Conservation (phyloP, 30 jellyfish, hydroid and myxozoan genomes). For the Hydractinia symbiolongicarpus region DNA sequence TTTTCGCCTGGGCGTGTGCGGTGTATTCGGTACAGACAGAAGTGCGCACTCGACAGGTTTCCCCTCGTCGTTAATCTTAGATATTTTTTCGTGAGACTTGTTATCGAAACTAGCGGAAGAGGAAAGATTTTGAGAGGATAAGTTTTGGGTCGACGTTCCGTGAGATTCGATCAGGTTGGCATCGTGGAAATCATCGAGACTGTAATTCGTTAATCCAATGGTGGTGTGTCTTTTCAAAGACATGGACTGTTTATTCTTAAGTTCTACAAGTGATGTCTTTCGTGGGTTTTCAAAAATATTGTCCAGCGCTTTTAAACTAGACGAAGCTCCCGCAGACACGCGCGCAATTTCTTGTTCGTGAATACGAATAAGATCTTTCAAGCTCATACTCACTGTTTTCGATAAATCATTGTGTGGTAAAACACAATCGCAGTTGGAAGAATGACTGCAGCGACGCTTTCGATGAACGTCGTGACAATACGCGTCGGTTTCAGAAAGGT, state of each 20-base stretch:
- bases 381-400: constrained; percentile 30
- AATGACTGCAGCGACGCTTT: neutral
- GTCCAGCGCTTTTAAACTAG: neutral
- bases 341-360: constrained; percentile 92
- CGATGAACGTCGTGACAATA: neutral
- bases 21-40: neutral
- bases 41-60: neutral
- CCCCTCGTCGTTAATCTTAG: too few species aligned
- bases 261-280: constrained; percentile 29
- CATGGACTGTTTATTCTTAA: neutral
- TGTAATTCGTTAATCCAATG: constrained; percentile 19
- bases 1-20: neutral
- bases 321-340: constrained; percentile 57
- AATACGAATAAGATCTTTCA: constrained; percentile 54
- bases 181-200: neutral
- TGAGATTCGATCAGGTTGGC: neutral
- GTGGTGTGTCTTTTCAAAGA: constrained; percentile 53
- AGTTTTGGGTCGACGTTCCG: neutral
- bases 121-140: neutral
- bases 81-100: neutral
- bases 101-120: neutral
- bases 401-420: constrained; percentile 3
- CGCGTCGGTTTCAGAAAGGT: neutral
- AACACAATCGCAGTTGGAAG: neutral
- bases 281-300: constrained; percentile 1